Evolutionary conservation across 2,797 vertebrate species (phyloP), one percentile per base, ranked within the genome.

Genomic region (Ispidina lecontei): DNA sequence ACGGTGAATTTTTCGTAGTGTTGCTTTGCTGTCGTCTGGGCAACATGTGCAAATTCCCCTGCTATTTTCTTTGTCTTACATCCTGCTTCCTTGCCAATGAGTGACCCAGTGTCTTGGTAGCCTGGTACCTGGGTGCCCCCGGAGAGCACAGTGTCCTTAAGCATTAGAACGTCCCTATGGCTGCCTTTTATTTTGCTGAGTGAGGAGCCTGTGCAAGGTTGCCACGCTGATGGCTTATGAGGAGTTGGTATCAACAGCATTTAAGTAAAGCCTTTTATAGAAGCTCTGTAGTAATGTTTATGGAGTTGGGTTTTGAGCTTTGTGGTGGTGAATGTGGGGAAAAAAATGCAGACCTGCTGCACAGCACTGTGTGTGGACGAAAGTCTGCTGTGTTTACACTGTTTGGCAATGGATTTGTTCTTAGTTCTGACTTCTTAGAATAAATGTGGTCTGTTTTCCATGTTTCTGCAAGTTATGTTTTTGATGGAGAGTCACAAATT

Each of bases 211-310:
- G 6, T 47, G n/a, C 4, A 56, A 75, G 76, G 86, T 89, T 87
- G 69, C 84, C 69, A 91, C 23, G 89, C 92, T 94, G 90, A 87
- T 94, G 84, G 72, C 89, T 94, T 95, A 84, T 93, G 88, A 97
- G 96, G 96, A 91, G 94, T 93, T 97, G 87, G 76, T 98, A 95
- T 97, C 93, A 98, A 89, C 96, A 94, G 80, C 56, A 37, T 96
- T 97, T 98, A 95, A 96, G 97, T 97, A 96, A 97, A 94, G 58
- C 72, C 25, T 68, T 95, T 95, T 93, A 82, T 59, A 68, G 81
- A 44, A n/a, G 22, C 84, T 47, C 14, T 14, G 54, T 44, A 28
- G 59, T 59, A 28, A 51, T 92, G 75, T 93, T 90, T 91, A 77
- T 84, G 81, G 44, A 95, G 80, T 17, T 89, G 25, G 62, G 58